Evolutionary conservation across 2,888 invertebrate genomes (phyloP), one percentile per base, ranked within the genome.

Genomic region (Chelonus formosanus): DNA sequence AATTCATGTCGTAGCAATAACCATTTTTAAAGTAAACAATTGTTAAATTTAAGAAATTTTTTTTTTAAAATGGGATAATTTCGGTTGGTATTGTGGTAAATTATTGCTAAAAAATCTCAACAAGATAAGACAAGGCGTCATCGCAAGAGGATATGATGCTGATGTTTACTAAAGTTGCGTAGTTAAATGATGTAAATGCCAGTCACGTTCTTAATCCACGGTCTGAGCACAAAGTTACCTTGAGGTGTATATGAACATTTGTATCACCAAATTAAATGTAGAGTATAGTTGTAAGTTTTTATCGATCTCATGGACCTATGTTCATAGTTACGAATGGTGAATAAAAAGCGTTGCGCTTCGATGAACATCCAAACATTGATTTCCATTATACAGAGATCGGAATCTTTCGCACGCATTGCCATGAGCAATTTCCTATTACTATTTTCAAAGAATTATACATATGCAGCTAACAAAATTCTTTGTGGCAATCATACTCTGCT

Each of bases 161-260:
- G 31, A 47, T 48, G 35, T 20, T 44, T 40, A 48, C 32, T 34
- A 40, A 40, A 48, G 48, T 50, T 50, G 59, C 59, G 48, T 59
- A 31, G 48, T 36, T 59, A 59, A 50, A 59, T 47, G 20, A 59
- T 50, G 48, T 47, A 43, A 44, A 53, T 53, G 53, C 61, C 44
- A 61, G 61, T 61, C 53, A 53, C 53, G 61, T 61, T 61, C 45
- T 53, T 31, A 32, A 61, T 61, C 53, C 44, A 61, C 61, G 44
- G 48, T 20, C 59, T 36, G 36, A 31, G 59, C 36, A 36, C 31
- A 48, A 50, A 59, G 48, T 48, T 50, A 40, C 48, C 35, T 35
- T 40, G 47, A 48, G 43, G 40, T 40, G 5, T 40, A 35, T 20
- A 47, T 34, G 57, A 48, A 59, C 48, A 47, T 48, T 34, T 59